Evolutionary conservation across 2,797 vertebrate species (phyloP).

Genomic region (Merluccius polli): DNA sequence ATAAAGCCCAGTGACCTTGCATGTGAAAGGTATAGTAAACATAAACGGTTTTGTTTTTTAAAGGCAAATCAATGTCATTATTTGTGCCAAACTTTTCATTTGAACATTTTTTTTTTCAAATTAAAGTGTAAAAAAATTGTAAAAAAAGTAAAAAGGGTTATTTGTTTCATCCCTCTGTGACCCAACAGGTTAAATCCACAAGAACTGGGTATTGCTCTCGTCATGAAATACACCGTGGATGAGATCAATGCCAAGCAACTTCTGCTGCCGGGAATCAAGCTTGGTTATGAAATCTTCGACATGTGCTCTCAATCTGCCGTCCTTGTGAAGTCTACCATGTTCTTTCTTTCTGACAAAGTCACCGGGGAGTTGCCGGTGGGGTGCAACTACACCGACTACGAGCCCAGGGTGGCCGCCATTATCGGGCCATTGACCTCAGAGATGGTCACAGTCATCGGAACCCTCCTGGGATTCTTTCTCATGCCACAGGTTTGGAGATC

Average conservation of each 20-base stretch:
- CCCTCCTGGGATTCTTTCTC: constrained; percentile 83
- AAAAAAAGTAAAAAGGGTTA: neutral
- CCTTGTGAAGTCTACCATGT: constrained; percentile 64
- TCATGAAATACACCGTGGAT: constrained; percentile 78
- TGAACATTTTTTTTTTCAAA: neutral
- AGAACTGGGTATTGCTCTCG: constrained; percentile 68
- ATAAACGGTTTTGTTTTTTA: neutral
- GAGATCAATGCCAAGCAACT: constrained; percentile 65
- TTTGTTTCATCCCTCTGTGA: constrained; percentile 2
- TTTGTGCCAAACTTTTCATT: neutral
- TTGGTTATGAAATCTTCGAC: constrained; percentile 72
- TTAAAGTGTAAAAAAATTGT: neutral
- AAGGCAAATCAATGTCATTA: neutral
- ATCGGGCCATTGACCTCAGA: constrained; percentile 79
- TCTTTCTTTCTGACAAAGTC: constrained; percentile 59
- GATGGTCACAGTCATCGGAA: constrained; percentile 74
- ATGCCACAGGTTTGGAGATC: constrained; percentile 82
- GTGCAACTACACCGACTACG: constrained; percentile 81
- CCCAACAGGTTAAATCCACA: constrained; percentile 51
- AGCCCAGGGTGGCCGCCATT: constrained; percentile 75
- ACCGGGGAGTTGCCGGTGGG: constrained; percentile 48
- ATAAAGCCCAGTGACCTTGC: constrained; percentile 49
- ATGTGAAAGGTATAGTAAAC: constrained; percentile 63
- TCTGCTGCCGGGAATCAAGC: constrained; percentile 67
- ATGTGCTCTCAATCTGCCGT: constrained; percentile 65